These are phyloP conservation scores for Onychomys arenicola DNA, from an alignment of 2,797 vertebrate species.

Conservation along the genomic window DNA sequence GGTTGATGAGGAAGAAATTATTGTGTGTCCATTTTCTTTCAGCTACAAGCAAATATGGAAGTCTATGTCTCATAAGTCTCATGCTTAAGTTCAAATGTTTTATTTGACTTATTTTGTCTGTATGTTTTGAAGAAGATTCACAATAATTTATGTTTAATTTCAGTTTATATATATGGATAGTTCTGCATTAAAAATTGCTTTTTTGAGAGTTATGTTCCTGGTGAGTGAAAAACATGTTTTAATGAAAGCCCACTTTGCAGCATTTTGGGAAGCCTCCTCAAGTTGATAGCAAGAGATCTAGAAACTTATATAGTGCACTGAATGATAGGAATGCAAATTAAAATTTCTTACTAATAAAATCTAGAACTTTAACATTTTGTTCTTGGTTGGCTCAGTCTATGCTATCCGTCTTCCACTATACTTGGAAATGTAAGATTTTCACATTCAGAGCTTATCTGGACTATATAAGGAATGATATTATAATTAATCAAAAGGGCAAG, in stretches of 20 bases:
- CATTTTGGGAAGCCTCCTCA: background rate
- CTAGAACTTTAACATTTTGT: background rate
- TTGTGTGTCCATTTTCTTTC: background rate
- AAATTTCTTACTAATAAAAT: background rate
- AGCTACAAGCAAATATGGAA: background rate
- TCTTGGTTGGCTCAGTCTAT: background rate
- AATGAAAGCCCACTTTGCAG: background rate
- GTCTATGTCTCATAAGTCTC: background rate
- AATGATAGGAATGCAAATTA: background rate
- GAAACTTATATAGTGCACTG: background rate
- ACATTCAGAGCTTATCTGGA: background rate
- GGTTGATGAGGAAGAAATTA: background rate
- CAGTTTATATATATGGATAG: background rate
- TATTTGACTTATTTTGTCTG: slow-evolving; percentile 23
- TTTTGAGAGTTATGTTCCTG: background rate
- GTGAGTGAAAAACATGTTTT: background rate
- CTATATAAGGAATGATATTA: background rate
- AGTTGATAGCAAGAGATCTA: background rate
- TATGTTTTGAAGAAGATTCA: slow-evolving; percentile 6
- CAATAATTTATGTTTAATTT: background rate
- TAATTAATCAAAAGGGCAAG: background rate
- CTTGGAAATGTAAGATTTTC: background rate
- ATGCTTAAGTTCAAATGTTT: slow-evolving; percentile 2
- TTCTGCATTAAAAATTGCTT: background rate
- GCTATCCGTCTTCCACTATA: background rate